Evolutionary conservation across 2,888 invertebrate genomes (phyloP), one percentile per base, ranked within the genome.

Genomic region (Ariolimax columbianus): DNA sequence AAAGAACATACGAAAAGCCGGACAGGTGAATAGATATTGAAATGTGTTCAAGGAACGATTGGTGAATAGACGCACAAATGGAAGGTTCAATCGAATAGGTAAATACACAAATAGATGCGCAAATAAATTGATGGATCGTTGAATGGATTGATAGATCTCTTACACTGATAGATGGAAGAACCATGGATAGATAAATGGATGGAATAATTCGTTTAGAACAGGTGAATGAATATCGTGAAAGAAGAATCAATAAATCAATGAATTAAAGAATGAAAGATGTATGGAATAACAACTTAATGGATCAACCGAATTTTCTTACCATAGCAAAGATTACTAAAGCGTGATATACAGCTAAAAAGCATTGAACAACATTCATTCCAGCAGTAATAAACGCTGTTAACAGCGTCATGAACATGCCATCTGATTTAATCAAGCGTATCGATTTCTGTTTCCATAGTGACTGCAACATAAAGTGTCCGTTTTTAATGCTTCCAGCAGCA

Each of bases 401-500:
- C 9, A 26, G n/a, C n/a, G 23, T 23, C 33, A 9, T 7, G 40
- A 26, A 40, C 38, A 72, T 40, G 72, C n/a, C 40, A 40, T 19
- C 33, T 72, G 40, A 72, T 72, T 72, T 72, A 72, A 72, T 40
- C 72, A 72, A 40, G n/a, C 7, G 9, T 72, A 72, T 72, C n/a
- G 72, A 72, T 72, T 72, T 33, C 40, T 19, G 72, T 72, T 72
- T 6, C 72, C 72, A 72, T 72, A 40, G 72, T 72, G 40, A 72
- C 72, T 72, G 4, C 23, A 11, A 19, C 33, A 68, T 33, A 26
- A 38, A 40, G 14, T n/a, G 40, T 30, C 26, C 26, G 40, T 26
- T 72, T 72, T 72, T 72, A n/a, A 72, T 72, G 72, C 40, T 38
- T 40, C 14, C 26, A 19, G 72, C 40, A 72, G 72, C 38, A 40